Conservation (phyloP, 2,888 invertebrate species). For the Acanthoscelides obtectus region DNA sequence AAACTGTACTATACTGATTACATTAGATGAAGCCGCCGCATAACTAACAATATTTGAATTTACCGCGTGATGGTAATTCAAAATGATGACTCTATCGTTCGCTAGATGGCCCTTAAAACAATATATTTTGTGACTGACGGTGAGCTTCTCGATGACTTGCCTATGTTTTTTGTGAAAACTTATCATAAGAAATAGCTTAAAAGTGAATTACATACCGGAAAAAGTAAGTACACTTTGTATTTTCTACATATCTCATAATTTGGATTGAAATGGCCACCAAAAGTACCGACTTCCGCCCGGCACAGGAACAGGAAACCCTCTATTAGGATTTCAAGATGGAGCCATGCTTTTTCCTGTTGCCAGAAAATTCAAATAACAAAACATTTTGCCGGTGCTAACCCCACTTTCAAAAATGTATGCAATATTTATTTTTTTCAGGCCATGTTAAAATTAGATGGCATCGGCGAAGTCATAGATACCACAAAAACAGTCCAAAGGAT, state of each 20-base stretch:
- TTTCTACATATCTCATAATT: not conserved
- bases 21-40: too few relatives aligned
- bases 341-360: conserved; percentile 45
- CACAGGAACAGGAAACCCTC: conserved; percentile 61
- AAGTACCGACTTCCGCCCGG: conserved; percentile 44
- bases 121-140: not conserved
- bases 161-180: not conserved
- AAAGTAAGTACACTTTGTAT: not conserved
- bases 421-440: conserved; percentile 26
- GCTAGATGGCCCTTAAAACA: not conserved
- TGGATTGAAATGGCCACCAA: conserved; percentile 21
- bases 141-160: not conserved
- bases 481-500: conserved; percentile 20
- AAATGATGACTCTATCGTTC: not conserved
- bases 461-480: conserved; percentile 14
- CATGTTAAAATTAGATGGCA: conserved; percentile 32
- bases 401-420: conserved; percentile 18
- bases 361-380: conserved; percentile 25
- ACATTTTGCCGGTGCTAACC: conserved; percentile 19
- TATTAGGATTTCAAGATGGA: conserved; percentile 47
- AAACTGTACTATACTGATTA: too few relatives aligned
- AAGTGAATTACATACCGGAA: not conserved
- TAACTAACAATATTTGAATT: not conserved
- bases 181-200: not conserved
- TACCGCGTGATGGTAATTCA: not conserved